Base-by-base conservation (phyloP, 2,797 vertebrate species). In the Lepus townsendii region DNA sequence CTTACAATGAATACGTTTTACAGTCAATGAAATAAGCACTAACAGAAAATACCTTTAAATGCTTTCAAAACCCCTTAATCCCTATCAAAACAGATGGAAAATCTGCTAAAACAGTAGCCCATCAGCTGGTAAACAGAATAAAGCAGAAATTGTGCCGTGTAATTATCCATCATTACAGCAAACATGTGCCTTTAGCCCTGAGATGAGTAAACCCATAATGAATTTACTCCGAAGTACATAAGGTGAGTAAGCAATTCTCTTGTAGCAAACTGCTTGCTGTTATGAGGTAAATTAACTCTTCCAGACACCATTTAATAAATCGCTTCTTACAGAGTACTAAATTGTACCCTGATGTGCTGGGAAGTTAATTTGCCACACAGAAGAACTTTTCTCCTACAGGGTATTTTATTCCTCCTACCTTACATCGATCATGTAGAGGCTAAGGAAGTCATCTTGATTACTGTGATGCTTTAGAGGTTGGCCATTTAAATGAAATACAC, bases 251-350 rank as follows among this genome's bases (percentile, higher is more conserved):
- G 65, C 66, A 95, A 57, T 89, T 95, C 80, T 96, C 91, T 78
- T 11, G 9, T 54, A 93, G 65, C 60, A 94, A 95, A 93, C 90
- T 30, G 84, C n/a, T 90, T 95, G 76, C 73, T 85, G 42, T 82
- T 95, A n/a, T 47, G 69, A 95, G 42, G 63, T 88, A 94, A 97
- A 95, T 92, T 63, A 95, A 88, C 86, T 93, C 94, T 88, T 95
- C 73, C 20, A 65, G 72, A 83, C 52, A 93, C 47, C 52, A n/a
- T 94, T 85, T 73, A 95, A 96, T 96, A 95, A 87, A 95, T 93
- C 12, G 2, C 73, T 85, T 92, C 93, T 93, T 72, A 85, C 72
- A 54, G 77, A 83, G 83, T 32, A 79, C 91, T 89, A 83, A 84
- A 91, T 73, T 75, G 38, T 83, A 69, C 78, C 47, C 91, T 73